phyloP scores from a whole-genome alignment of 2,797 vertebrate genomes.

The Luscinia megarhynchos region DNA sequence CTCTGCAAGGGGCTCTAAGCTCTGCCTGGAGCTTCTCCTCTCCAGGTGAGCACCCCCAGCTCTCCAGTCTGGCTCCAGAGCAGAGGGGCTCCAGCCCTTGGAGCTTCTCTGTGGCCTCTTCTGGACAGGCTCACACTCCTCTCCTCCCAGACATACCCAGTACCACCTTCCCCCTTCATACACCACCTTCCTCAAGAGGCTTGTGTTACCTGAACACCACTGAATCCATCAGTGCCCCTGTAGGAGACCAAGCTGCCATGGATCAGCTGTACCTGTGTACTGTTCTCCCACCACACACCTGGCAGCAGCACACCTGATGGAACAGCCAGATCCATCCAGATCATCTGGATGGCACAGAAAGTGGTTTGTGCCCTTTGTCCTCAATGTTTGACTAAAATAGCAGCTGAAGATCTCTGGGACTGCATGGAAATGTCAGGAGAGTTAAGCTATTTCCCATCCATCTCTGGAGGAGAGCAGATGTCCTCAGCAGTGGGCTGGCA shows the following conservation, averaged over 20 bases:
- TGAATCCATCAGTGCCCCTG: background rate
- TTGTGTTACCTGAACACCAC: background rate
- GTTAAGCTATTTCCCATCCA: background rate
- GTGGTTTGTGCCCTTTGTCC: background rate
- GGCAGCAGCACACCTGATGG: background rate
- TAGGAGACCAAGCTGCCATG: accelerated
- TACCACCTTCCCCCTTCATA: background rate
- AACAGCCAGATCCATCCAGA: background rate
- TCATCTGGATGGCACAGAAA: background rate
- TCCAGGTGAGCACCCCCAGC: background rate
- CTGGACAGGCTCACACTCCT: background rate
- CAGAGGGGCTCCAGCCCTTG: background rate
- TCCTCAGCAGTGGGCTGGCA: background rate
- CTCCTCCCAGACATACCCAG: background rate
- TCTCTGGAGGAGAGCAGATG: background rate
- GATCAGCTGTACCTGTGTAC: accelerated
- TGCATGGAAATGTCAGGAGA: background rate
- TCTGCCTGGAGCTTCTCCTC: background rate
- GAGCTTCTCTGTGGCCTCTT: accelerated
- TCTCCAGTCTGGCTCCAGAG: background rate
- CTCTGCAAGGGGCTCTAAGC: accelerated
- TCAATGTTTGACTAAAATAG: background rate
- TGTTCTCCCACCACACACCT: background rate
- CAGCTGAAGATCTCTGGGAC: background rate
- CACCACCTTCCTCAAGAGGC: background rate